phyloP scores from a whole-genome alignment of 2,797 vertebrate genomes.

The Botia kubotai region DNA sequence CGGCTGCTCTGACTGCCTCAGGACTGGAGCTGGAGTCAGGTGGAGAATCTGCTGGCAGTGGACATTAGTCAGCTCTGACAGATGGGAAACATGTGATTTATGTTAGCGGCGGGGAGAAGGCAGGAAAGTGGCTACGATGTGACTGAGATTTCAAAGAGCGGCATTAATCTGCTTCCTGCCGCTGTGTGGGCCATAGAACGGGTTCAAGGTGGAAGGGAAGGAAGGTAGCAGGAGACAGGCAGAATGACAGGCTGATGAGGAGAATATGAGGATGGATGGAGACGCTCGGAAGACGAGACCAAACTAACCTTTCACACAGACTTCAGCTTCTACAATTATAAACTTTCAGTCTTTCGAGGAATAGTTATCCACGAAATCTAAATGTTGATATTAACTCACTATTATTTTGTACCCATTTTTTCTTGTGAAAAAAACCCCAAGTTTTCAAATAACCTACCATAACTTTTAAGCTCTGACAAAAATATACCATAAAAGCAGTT shows the following conservation, averaged over 20 bases:
- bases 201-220: constrained; percentile 75
- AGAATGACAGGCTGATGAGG: constrained; percentile 61
- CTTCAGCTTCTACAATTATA: constrained; percentile 21
- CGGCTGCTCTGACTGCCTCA: constrained; percentile 41
- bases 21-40: constrained; percentile 66
- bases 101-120: constrained; percentile 68
- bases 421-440: background rate
- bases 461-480: background rate
- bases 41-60: constrained; percentile 67
- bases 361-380: background rate
- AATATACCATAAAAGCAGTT: no score
- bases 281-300: background rate
- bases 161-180: constrained; percentile 74
- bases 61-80: constrained; percentile 68
- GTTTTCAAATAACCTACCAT: background rate
- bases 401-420: background rate
- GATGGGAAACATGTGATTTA: constrained; percentile 70
- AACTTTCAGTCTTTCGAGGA: constrained; percentile 14
- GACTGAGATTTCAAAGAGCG: constrained; percentile 73
- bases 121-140: constrained; percentile 62
- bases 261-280: constrained; percentile 54
- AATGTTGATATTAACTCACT: background rate
- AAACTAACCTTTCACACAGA: constrained; percentile 23
- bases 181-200: constrained; percentile 66
- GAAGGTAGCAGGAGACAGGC: constrained; percentile 55